Conservation (phyloP, 1,140 invertebrate genomes). For the Dendroctonus valens region DNA sequence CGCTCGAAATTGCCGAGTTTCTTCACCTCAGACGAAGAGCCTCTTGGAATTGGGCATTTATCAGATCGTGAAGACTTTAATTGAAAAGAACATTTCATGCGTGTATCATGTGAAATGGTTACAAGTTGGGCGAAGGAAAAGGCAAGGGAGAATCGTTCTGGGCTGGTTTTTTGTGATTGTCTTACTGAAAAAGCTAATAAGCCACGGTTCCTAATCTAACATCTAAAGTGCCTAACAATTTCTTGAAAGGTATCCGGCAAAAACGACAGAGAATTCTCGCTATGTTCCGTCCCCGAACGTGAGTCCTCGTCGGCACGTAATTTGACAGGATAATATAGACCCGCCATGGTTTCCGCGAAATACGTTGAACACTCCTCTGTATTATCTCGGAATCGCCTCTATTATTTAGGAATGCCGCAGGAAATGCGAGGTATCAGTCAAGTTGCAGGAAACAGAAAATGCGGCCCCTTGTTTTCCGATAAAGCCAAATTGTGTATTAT, state of each 20-base stretch:
- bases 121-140: too few species aligned
- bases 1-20: too few species aligned
- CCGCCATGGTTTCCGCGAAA: constrained; percentile 34
- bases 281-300: constrained; percentile 27
- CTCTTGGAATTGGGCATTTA: too few species aligned
- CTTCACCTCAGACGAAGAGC: too few species aligned
- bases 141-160: too few species aligned
- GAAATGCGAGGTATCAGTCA: constrained; percentile 26
- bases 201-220: too few species aligned
- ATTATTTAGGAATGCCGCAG: constrained; percentile 36
- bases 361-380: constrained; percentile 32
- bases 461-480: constrained; percentile 4
- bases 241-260: too few species aligned
- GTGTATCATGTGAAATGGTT: too few species aligned
- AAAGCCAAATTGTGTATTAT: neutral
- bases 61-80: too few species aligned
- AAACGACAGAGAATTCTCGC: constrained; percentile 28
- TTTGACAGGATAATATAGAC: constrained; percentile 36
- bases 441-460: constrained; percentile 18
- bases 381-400: constrained; percentile 34
- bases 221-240: too few species aligned
- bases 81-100: too few species aligned
- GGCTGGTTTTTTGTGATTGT: neutral
- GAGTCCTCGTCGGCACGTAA: constrained; percentile 33
- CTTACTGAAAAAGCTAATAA: too few species aligned